These are phyloP conservation scores for Takifugu ocellatus DNA, from an alignment of 2,797 vertebrate species.

Conservation along the genomic window DNA sequence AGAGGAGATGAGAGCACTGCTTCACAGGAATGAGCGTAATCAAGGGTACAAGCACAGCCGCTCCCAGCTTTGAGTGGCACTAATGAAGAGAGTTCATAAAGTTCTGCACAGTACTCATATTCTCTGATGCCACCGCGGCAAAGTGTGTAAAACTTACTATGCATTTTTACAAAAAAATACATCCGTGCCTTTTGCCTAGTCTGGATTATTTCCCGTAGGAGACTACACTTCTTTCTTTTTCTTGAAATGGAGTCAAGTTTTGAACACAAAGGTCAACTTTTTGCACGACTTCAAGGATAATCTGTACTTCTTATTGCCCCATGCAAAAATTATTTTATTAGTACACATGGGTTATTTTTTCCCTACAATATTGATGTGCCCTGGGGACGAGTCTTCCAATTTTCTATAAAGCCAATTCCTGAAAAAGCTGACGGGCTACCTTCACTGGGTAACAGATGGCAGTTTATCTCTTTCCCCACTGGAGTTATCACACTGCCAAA, in stretches of 20 bases:
- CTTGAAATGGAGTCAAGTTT: no score
- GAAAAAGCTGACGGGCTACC: background rate
- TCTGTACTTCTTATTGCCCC: no score
- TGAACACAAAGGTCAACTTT: no score
- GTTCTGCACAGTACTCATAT: slow-evolving; percentile 25
- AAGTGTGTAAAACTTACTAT: no score
- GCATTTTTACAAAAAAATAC: background rate
- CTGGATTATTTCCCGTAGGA: slow-evolving; percentile 28
- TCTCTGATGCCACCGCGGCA: no score
- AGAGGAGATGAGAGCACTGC: slow-evolving; percentile 45
- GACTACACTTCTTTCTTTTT: slow-evolving; percentile 7
- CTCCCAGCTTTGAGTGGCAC: slow-evolving; percentile 32
- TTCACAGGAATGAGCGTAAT: slow-evolving; percentile 47
- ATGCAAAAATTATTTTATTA: background rate
- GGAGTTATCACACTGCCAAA: slow-evolving; percentile 1
- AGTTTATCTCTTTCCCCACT: slow-evolving; percentile 6
- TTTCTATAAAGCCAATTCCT: slow-evolving; percentile 1
- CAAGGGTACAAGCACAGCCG: slow-evolving; percentile 23
- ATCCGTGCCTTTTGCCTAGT: slow-evolving; percentile 13
- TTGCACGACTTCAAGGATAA: no score
- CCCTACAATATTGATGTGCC: background rate
- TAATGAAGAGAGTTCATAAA: slow-evolving; percentile 53
- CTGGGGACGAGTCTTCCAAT: background rate
- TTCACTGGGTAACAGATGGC: slow-evolving; percentile 15
- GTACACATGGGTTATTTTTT: background rate